Conservation (phyloP, 1,140 invertebrate species). For the Listronotus bonariensis region DNA sequence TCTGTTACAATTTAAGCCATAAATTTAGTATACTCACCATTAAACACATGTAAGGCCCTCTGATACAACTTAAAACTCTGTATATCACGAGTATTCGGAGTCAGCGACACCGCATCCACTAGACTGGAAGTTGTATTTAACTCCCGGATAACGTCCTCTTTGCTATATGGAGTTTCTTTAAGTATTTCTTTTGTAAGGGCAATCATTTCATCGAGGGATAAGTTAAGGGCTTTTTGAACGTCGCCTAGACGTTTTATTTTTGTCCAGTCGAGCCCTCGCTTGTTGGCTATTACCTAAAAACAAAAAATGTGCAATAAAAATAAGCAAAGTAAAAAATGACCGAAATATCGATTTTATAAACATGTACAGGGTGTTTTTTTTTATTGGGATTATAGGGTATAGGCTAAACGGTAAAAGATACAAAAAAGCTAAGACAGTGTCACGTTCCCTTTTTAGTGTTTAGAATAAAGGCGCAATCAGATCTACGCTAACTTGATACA, state of each 20-base stretch:
- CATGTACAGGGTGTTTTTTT: too few relatives aligned
- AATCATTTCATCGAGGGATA: slow-evolving; percentile 72
- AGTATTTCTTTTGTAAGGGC: slow-evolving; percentile 67
- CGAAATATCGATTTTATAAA: too few relatives aligned
- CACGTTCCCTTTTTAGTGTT: too few relatives aligned
- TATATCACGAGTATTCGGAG: slow-evolving; percentile 70
- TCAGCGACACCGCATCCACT: slow-evolving; percentile 69
- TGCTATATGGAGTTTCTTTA: slow-evolving; percentile 73
- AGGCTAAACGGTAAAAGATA: too few relatives aligned
- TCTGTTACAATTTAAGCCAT: neutral
- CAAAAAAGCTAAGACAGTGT: too few relatives aligned
- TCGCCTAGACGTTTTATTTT: slow-evolving; percentile 68
- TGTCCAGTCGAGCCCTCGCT: slow-evolving; percentile 66
- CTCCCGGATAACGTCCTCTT: slow-evolving; percentile 71
- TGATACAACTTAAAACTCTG: slow-evolving; percentile 80
- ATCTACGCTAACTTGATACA: too few relatives aligned
- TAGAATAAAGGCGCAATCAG: too few relatives aligned
- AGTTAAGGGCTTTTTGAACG: slow-evolving; percentile 68
- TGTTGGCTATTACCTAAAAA: slow-evolving; percentile 71
- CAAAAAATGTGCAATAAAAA: neutral
- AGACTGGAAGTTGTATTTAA: slow-evolving; percentile 69
- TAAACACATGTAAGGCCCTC: slow-evolving; percentile 87
- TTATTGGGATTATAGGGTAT: too few relatives aligned
- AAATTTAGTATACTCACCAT: slow-evolving; percentile 58
- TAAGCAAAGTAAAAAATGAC: too few relatives aligned